Evolutionary conservation across 2,797 vertebrate genomes (phyloP).

Genomic region (Sebastes baramenuke): DNA sequence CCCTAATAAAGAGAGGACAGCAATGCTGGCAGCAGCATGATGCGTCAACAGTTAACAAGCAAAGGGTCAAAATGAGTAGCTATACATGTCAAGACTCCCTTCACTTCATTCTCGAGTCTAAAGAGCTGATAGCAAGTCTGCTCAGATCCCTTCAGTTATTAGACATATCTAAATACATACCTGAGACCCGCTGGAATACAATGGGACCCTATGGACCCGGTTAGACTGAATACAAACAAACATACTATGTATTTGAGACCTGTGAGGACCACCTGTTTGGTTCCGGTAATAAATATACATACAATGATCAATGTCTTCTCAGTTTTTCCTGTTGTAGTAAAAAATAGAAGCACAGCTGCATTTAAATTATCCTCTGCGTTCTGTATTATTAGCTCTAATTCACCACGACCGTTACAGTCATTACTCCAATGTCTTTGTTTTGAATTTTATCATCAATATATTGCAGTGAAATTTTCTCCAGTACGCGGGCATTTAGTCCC

Average conservation of each 20-base stretch:
- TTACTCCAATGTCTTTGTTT: neutral
- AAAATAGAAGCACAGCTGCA: neutral
- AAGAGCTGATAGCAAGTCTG: neutral
- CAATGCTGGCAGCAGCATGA: neutral
- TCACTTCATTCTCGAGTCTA: neutral
- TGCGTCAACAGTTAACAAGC: neutral
- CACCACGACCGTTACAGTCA: neutral
- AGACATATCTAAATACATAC: neutral
- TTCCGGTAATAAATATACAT: neutral
- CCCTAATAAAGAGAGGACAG: neutral
- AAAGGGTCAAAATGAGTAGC: neutral
- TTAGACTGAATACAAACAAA: neutral
- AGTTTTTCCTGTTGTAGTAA: neutral
- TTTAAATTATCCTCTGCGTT: neutral
- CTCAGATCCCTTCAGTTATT: neutral
- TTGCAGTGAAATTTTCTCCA: neutral
- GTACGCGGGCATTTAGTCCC: neutral
- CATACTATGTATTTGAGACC: neutral
- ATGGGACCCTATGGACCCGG: neutral
- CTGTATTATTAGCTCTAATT: neutral
- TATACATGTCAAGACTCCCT: neutral
- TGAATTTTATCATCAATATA: neutral
- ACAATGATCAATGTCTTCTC: no score
- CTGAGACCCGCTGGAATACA: neutral
- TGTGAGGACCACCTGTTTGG: neutral